These are phyloP conservation scores for Actenoides lindsayi DNA, from an alignment of 2,113 vertebrate genomes.

Conservation along the genomic window DNA sequence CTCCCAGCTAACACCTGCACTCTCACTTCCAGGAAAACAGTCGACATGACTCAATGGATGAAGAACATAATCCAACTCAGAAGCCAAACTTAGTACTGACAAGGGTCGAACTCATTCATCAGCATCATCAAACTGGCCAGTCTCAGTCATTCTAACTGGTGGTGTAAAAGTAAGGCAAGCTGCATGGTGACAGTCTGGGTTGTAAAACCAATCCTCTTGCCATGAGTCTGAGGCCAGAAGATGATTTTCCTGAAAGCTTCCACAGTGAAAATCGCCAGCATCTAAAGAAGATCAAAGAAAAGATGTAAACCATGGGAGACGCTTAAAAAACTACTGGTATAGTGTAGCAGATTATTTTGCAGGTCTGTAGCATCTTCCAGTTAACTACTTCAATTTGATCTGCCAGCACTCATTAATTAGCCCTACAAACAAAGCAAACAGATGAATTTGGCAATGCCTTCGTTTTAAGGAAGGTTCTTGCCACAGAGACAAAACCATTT, in stretches of 20 bases:
- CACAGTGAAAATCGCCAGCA: slow-evolving; percentile 69
- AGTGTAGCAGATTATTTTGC: neutral
- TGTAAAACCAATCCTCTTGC: slow-evolving; percentile 72
- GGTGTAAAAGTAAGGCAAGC: slow-evolving; percentile 56
- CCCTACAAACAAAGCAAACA: neutral
- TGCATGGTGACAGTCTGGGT: slow-evolving; percentile 70
- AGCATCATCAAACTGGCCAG: slow-evolving; percentile 80
- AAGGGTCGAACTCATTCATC: slow-evolving; percentile 66
- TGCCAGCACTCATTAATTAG: neutral
- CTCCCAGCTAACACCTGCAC: neutral
- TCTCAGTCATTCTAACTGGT: slow-evolving; percentile 63
- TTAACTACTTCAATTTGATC: neutral
- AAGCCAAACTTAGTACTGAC: slow-evolving; percentile 23
- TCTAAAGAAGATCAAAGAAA: slow-evolving; percentile 67
- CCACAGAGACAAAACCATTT: neutral
- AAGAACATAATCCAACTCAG: neutral
- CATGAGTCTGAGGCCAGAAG: slow-evolving; percentile 50
- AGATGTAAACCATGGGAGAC: neutral
- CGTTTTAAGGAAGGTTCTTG: neutral
- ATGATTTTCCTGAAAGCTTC: slow-evolving; percentile 70
- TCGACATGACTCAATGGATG: fast-evolving
- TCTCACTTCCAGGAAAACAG: neutral
- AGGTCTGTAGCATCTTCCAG: neutral
- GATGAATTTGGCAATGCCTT: neutral
- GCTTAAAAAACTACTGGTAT: neutral